Conservation (phyloP, 2,797 vertebrate species). For the Rhabdophis nuchalis region DNA sequence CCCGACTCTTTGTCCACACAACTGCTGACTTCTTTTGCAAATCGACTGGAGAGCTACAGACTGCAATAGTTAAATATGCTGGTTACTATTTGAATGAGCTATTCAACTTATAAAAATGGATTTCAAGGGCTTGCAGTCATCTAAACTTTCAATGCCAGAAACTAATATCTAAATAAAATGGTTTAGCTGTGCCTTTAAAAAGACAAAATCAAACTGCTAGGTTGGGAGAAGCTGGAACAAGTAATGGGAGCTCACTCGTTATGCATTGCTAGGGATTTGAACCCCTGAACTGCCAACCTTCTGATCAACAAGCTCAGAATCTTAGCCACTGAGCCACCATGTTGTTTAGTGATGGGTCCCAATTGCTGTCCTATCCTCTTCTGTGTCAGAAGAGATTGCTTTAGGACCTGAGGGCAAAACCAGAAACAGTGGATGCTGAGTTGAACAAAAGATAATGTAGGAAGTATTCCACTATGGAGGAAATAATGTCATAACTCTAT, state of each 20-base stretch:
- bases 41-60: background rate
- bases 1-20: background rate
- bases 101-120: background rate
- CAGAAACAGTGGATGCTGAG: background rate
- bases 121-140: background rate
- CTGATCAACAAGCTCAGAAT: too few species aligned
- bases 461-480: background rate
- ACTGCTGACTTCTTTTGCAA: background rate
- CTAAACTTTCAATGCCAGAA: conserved; percentile 10
- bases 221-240: too few species aligned
- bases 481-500: background rate
- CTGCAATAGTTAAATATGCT: background rate
- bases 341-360: background rate
- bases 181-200: background rate
- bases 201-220: background rate
- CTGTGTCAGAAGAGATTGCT: background rate
- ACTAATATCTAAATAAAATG: background rate
- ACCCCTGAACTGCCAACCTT: too few species aligned
- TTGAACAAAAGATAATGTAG: background rate
- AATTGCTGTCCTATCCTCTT: background rate
- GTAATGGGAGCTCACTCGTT: too few species aligned
- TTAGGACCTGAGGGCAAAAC: background rate
- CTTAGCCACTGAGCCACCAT: background rate
- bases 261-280: too few species aligned
- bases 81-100: background rate